Conservation (phyloP, 2,797 vertebrate genomes). For the Brachyrhaphis roseni region DNA sequence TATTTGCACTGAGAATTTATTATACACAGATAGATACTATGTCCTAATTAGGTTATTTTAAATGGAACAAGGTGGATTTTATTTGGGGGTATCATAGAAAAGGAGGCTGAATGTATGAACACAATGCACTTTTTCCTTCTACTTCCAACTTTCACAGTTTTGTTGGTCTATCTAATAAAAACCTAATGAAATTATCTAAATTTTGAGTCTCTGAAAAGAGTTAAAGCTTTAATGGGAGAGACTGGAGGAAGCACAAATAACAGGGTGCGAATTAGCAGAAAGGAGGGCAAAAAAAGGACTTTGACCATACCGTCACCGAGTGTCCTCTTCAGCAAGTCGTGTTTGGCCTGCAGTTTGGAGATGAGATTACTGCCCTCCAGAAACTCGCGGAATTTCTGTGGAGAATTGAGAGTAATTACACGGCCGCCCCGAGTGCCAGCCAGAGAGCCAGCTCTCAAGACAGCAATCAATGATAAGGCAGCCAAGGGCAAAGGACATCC, state of each 20-base stretch:
- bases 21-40: not conserved
- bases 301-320: constrained; percentile 89
- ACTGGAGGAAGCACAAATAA: too few species aligned
- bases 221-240: not conserved
- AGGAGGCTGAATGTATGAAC: not conserved
- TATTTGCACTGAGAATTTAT: not conserved
- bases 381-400: constrained; percentile 98
- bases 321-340: constrained; percentile 94
- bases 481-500: constrained; percentile 54
- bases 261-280: not conserved
- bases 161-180: not conserved
- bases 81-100: not conserved
- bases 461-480: constrained; percentile 60
- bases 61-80: not conserved
- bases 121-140: not conserved
- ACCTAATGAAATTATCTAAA: not conserved
- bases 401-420: constrained; percentile 78
- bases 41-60: not conserved
- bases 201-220: not conserved
- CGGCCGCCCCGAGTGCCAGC: constrained; percentile 37
- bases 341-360: constrained; percentile 98
- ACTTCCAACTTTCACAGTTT: not conserved
- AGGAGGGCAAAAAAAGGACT: not conserved
- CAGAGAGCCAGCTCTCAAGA: constrained; percentile 44
- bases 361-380: constrained; percentile 99